phyloP scores from a whole-genome alignment of 2,888 invertebrate species.

The Macaria notata region DNA sequence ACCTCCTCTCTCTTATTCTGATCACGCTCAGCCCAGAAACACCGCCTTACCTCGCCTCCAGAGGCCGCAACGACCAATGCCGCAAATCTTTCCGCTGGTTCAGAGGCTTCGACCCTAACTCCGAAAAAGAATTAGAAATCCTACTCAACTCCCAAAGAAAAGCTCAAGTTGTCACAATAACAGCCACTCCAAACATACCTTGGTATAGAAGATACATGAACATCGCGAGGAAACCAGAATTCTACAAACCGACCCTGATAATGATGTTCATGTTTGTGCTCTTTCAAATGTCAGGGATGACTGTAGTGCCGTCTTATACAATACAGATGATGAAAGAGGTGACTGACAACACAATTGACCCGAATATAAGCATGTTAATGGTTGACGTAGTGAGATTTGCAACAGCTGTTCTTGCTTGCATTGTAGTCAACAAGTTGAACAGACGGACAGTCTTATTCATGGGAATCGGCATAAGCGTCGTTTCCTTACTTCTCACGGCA shows the following conservation, averaged over 20 bases:
- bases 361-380: conserved; percentile 84
- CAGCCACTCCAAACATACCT: conserved; percentile 48
- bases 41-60: conserved; percentile 84
- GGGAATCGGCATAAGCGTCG: conserved; percentile 82
- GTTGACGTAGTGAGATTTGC: conserved; percentile 84
- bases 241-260: conserved; percentile 83
- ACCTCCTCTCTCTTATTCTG: conserved; percentile 74
- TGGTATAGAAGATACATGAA: conserved; percentile 55
- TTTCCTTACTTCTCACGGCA: conserved; percentile 78
- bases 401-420: conserved; percentile 83
- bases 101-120: conserved; percentile 71
- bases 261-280: conserved; percentile 85
- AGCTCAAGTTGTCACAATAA: conserved; percentile 38
- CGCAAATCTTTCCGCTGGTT: conserved; percentile 82
- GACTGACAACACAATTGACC: conserved; percentile 80
- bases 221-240: conserved; percentile 70
- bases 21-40: conserved; percentile 84
- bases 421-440: conserved; percentile 82
- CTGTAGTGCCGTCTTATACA: conserved; percentile 87
- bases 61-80: conserved; percentile 78
- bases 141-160: conserved; percentile 65
- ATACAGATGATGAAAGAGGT: conserved; percentile 84
- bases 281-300: conserved; percentile 87
- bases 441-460: conserved; percentile 83
- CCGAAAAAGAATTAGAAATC: conserved; percentile 72